Evolutionary conservation across 1,140 invertebrate genomes (phyloP).

Genomic region (Phortica variegata): DNA sequence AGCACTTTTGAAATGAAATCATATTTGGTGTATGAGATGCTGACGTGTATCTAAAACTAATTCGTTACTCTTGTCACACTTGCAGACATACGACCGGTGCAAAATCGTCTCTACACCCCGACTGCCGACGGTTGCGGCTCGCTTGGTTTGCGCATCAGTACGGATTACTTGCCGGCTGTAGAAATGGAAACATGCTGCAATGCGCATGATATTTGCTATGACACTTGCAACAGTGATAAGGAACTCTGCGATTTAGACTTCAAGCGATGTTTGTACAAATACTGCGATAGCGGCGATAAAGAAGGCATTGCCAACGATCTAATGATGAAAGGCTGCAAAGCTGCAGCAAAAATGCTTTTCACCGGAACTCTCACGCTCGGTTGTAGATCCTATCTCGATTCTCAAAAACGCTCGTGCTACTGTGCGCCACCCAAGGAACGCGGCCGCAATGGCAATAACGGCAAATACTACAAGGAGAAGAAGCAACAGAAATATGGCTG

Average conservation of each 20-base stretch:
- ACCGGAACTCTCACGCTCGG: conserved; percentile 79
- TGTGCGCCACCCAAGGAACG: conserved; percentile 58
- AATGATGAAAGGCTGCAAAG: conserved; percentile 75
- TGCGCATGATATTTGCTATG: conserved; percentile 85
- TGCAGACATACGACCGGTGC: conserved; percentile 66
- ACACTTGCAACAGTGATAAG: conserved; percentile 82
- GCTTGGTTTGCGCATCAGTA: conserved; percentile 70
- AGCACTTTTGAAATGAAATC: too few species aligned
- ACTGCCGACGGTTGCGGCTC: conserved; percentile 81
- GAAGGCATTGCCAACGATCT: conserved; percentile 62
- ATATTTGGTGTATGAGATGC: too few species aligned
- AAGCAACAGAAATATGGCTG: conserved; percentile 49
- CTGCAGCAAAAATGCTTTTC: conserved; percentile 78
- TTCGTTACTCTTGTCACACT: conserved; percentile 26
- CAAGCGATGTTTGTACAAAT: conserved; percentile 79
- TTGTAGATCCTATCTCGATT: conserved; percentile 79
- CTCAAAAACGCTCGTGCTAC: conserved; percentile 76
- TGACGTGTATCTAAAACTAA: conserved; percentile 19
- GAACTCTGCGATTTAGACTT: conserved; percentile 85
- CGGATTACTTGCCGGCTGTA: conserved; percentile 71
- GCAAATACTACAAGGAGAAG: conserved; percentile 34
- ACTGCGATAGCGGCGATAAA: conserved; percentile 73
- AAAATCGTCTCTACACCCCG: conserved; percentile 73
- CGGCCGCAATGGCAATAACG: conserved; percentile 18
- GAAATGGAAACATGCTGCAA: conserved; percentile 85